Evolutionary conservation across 2,797 vertebrate species (phyloP), one percentile per base, ranked within the genome.

Genomic region (Oryzias dopingdopingensis): DNA sequence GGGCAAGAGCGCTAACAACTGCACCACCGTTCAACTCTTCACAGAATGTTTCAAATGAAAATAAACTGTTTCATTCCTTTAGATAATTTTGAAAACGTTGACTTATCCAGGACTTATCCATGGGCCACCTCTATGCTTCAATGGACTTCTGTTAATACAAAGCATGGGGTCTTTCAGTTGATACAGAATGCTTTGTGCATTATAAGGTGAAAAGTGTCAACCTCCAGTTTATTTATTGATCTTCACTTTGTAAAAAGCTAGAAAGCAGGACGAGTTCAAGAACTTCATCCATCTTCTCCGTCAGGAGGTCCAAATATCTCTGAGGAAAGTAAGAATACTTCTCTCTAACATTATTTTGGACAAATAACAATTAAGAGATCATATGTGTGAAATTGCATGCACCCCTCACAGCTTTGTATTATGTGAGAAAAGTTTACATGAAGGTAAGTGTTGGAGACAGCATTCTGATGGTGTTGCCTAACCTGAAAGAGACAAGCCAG

Each of bases 71-170:
- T 51, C 22, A 59, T 50, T 18, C 42, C 37, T 67, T 51, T 59
- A 47, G 47, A 53, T 37, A n/a, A 64, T 52, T 44, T 47, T n/a
- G 54, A 15, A 53, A 62, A 70, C 59, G 18, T 46, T 15, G 23
- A 32, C 15, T 4, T 37, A 0, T 49, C 68, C 48, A 52, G 43
- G 42, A 17, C 49, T 18, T 26, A 20, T 22, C 20, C 20, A 37
- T 37, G 20, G 41, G 18, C 14, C 20, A 13, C 42, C 24, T 42
- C 6, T 0, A 46, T 24, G n/a, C 17, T 29, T 42, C 23, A 14
- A 8, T 10, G n/a, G 17, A 16, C 26, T 26, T 26, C 26, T 26
- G 26, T 26, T 6, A 26, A 26, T 6, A 5, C 26, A 26, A 6
- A 26, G 26, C 26, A 37, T 37, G 10, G 32, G 32, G 26, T 26